phyloP scores from a whole-genome alignment of 2,888 invertebrate genomes.

The Petrolisthes cinctipes region DNA sequence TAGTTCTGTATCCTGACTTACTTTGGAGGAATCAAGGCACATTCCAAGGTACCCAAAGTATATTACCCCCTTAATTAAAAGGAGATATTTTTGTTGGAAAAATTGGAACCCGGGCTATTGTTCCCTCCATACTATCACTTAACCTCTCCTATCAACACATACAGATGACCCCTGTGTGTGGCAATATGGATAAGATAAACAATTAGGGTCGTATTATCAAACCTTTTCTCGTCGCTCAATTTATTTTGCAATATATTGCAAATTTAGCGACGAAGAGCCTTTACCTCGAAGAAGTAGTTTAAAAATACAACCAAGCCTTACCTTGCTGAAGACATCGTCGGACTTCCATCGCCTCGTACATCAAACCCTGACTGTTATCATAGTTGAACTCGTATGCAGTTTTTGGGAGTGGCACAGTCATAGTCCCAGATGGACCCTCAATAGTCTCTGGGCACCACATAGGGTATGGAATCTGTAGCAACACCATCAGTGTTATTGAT shows the following conservation, averaged over 20 bases:
- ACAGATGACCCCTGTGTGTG: too few relatives aligned
- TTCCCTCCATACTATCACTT: too few relatives aligned
- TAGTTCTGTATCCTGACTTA: too few relatives aligned
- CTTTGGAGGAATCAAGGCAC: too few relatives aligned
- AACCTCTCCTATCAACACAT: too few relatives aligned
- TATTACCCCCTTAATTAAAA: too few relatives aligned
- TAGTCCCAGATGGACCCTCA: slow-evolving; percentile 28
- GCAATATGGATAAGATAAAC: too few relatives aligned
- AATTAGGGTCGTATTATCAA: too few relatives aligned
- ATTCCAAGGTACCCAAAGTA: too few relatives aligned
- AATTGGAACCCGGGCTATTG: too few relatives aligned
- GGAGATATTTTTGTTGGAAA: too few relatives aligned
- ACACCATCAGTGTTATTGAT: background rate
- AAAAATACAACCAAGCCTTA: background rate
- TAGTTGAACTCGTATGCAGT: slow-evolving; percentile 73
- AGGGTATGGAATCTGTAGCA: slow-evolving; percentile 30
- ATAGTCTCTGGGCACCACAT: slow-evolving; percentile 32
- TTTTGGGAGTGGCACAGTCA: background rate
- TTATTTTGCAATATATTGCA: background rate
- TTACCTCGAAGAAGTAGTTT: background rate
- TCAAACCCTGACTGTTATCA: slow-evolving; percentile 80
- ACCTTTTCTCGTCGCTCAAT: background rate
- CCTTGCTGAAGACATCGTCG: slow-evolving; percentile 79
- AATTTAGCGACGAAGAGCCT: background rate
- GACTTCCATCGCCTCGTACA: slow-evolving; percentile 84